phyloP scores from a whole-genome alignment of 2,888 invertebrate species.

The Strigamia transsilvanica region DNA sequence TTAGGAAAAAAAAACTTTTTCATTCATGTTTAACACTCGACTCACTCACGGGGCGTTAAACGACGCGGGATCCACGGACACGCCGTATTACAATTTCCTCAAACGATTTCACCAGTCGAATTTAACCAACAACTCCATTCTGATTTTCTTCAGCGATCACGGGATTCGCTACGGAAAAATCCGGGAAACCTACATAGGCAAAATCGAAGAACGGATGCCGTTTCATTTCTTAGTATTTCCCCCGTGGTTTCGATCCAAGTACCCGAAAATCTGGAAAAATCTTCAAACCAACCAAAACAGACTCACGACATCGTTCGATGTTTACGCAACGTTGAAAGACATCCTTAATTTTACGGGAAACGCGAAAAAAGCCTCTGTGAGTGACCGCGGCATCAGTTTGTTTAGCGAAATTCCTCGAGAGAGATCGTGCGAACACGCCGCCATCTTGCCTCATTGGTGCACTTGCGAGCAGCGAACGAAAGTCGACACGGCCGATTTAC shows the following conservation, averaged over 20 bases:
- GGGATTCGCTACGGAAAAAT: conserved; percentile 64
- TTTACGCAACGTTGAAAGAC: conserved; percentile 80
- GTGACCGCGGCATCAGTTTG: conserved; percentile 77
- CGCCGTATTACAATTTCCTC: conserved; percentile 67
- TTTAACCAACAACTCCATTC: conserved; percentile 57
- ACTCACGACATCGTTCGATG: conserved; percentile 84
- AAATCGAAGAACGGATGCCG: conserved; percentile 86
- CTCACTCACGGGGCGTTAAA: conserved; percentile 74
- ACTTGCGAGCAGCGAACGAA: too few species aligned
- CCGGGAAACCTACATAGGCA: conserved; percentile 68
- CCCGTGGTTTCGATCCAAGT: conserved; percentile 75
- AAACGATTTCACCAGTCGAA: conserved; percentile 56
- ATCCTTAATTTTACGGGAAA: conserved; percentile 68
- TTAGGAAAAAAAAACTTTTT: conserved; percentile 46
- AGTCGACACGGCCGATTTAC: too few species aligned
- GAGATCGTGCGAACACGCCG: conserved; percentile 80
- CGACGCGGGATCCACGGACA: conserved; percentile 78
- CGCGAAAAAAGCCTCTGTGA: conserved; percentile 64
- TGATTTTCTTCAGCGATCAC: conserved; percentile 63
- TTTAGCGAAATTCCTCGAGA: conserved; percentile 76
- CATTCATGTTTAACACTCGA: conserved; percentile 52
- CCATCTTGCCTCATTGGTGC: conserved; percentile 86
- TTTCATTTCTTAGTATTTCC: conserved; percentile 78
- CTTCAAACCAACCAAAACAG: conserved; percentile 73
- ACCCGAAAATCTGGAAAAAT: conserved; percentile 72